Evolutionary conservation across 2,113 vertebrate genomes (phyloP), one percentile per base, ranked within the genome.

Genomic region (Tenrec ecaudatus): DNA sequence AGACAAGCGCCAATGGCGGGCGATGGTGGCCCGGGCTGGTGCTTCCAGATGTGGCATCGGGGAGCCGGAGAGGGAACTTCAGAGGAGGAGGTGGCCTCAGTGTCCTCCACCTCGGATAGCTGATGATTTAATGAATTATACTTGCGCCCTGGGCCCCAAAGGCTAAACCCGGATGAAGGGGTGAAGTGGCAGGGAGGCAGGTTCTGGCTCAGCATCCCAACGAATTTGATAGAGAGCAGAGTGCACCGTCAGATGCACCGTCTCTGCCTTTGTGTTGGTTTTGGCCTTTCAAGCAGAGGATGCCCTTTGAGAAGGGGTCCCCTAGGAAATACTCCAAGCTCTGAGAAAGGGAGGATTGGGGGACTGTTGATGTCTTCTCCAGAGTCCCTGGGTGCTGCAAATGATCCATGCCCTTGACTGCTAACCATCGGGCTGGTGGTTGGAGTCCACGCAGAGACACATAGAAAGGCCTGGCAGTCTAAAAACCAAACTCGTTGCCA

Each of bases 121-220:
- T 82, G 91, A 92, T 68, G 89, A 90, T 88, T 78, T 95, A 92
- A 84, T 95, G 93, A 96, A 91, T 95, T 90, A 91, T 75, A 47
- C 84, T 84, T 60, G 95, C 6, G 7, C 3, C 14, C 40, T 1
- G 5, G 68, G 79, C 53, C 85, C 78, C 38, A 27, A 80, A 0
- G 47, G 92, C 93, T 95, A 96, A 94, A 94, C 75, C 10, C 14
- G 79, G 82, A 92, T 95, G 94, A 94, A 93, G 82, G 94, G 89
- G 93, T 94, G 88, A 95, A 86, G 86, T 79, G 47, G 78, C 71
- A 84, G 82, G 68, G 78, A 94, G 57, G 60, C 78, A 77, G 81
- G 87, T 94, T 95, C 95, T 94, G 91, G 91, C 83, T 89, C 81
- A 87, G 94, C 73, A 78, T 89, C 57, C 11, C 86, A 68, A 88